Evolutionary conservation across 1,140 invertebrate species (phyloP).

Genomic region (Nilaparvata lugens): DNA sequence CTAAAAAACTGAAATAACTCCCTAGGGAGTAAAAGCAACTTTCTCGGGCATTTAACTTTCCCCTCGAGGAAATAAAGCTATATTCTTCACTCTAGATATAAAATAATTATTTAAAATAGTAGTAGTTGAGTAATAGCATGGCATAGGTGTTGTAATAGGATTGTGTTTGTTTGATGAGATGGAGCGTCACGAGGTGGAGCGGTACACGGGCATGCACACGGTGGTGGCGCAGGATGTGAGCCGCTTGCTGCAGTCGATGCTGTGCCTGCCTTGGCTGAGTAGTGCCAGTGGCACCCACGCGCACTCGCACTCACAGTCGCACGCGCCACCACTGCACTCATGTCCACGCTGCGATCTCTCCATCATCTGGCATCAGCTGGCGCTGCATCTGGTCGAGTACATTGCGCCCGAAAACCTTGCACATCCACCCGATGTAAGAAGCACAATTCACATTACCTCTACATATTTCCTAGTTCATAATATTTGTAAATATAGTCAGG

Average conservation of each 20-base stretch:
- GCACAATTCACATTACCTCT: too few species aligned
- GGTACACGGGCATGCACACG: slow-evolving; percentile 70
- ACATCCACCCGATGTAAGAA: slow-evolving; percentile 69
- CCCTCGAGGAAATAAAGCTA: too few species aligned
- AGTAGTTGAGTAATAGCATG: too few species aligned
- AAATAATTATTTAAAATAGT: too few species aligned
- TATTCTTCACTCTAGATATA: too few species aligned
- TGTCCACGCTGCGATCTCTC: slow-evolving; percentile 88
- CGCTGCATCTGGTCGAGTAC: slow-evolving; percentile 67
- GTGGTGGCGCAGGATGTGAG: slow-evolving; percentile 65
- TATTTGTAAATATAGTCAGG: neutral
- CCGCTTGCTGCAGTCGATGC: slow-evolving; percentile 70
- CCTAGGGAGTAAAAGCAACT: too few species aligned
- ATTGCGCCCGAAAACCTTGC: slow-evolving; percentile 63
- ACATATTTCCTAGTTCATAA: too few species aligned
- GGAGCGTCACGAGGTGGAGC: slow-evolving; percentile 85
- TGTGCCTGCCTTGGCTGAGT: slow-evolving; percentile 60
- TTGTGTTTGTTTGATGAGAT: slow-evolving; percentile 51
- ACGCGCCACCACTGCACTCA: slow-evolving; percentile 8
- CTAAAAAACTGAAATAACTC: too few species aligned
- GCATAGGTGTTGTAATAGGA: too few species aligned
- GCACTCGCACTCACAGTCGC: neutral
- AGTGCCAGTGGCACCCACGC: slow-evolving; percentile 17
- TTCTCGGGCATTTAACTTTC: too few species aligned
- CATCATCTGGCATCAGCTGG: slow-evolving; percentile 88